phyloP scores from a whole-genome alignment of 2,888 invertebrate species.

The Ganaspis brasiliensis region DNA sequence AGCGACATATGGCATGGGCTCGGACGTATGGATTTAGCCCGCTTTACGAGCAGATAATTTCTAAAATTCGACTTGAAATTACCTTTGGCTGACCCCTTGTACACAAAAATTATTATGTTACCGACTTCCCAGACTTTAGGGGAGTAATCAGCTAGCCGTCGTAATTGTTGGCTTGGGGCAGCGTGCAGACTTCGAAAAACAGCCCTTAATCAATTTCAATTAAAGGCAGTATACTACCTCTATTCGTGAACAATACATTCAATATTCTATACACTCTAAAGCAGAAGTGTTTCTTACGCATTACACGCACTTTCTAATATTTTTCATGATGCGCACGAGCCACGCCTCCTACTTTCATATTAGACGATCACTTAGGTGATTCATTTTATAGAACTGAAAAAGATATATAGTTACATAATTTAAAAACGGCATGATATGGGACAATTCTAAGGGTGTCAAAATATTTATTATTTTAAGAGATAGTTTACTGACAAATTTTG shows the following conservation, averaged over 20 bases:
- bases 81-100: constrained; percentile 2
- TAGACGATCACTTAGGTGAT: no score
- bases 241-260: constrained; percentile 9
- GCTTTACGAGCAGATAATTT: constrained; percentile 13
- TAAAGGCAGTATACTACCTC: no score
- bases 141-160: neutral
- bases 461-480: no score
- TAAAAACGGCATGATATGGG: no score
- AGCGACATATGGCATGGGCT: constrained; percentile 11
- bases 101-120: constrained; percentile 6
- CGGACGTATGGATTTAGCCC: neutral
- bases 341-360: no score
- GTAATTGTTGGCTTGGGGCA: neutral
- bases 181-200: neutral
- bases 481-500: no score
- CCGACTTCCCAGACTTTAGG: neutral
- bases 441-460: no score
- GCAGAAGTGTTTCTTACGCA: neutral
- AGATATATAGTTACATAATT: no score
- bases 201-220: constrained; percentile 21
- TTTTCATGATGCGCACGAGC: constrained; percentile 30
- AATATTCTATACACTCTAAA: neutral
- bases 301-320: neutral
- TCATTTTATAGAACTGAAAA: no score
- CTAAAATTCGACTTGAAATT: constrained; percentile 37